Base-by-base conservation (phyloP, 2,888 invertebrate genomes). In the Lithophane semibrunnea region DNA sequence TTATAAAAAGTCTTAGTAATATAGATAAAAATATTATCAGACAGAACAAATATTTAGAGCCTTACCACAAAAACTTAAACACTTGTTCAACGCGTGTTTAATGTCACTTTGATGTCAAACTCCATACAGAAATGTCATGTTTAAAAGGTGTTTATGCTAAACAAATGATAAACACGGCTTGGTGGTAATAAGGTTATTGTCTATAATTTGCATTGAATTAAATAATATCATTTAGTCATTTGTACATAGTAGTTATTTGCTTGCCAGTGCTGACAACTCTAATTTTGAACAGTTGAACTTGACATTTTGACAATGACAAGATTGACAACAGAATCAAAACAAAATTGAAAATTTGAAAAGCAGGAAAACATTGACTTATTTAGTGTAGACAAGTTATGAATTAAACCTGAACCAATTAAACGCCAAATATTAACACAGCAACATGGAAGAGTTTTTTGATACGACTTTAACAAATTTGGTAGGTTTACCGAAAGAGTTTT, bases 361-460 rank as follows among this genome's bases (percentile, higher is more conserved):
- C 9, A 13, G 42, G 71, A 42, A 63, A 24, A 54, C 7, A 7
- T 52, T 16, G 18, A 1, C 16, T 52, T 18, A 16, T 37, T 37
- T 37, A 37, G 4, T 37, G 2, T 37, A 37, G 37, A 37, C 37
- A 49, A 73, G 16, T 63, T 54, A 24, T 63, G 60, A 68, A 4
- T 52, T 47, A 54, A 79, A 71, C 7, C 3, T 21, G 13, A 29
- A 13, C 2, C 3, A 24, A 67, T 47, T n/a, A 10, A 7, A n/a
- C 44, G 2, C 18, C 29, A 72, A 49, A 58, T 2, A 64, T 3
- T 42, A 29, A 29, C 29, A 18, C 0, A 52, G n/a, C 52, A 71
- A 21, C 7, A 88, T 87, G 87, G 82, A 87, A 65, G 87, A 81
- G 13, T 84, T 78, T 68, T 73, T 87, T 3, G 47, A 54, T 24